Percentiles rank a stretch among this genome's conserved stretches.
phyloP scores from a whole-genome alignment of 2,113 vertebrate species.

The Oryzias woworae region DNA sequence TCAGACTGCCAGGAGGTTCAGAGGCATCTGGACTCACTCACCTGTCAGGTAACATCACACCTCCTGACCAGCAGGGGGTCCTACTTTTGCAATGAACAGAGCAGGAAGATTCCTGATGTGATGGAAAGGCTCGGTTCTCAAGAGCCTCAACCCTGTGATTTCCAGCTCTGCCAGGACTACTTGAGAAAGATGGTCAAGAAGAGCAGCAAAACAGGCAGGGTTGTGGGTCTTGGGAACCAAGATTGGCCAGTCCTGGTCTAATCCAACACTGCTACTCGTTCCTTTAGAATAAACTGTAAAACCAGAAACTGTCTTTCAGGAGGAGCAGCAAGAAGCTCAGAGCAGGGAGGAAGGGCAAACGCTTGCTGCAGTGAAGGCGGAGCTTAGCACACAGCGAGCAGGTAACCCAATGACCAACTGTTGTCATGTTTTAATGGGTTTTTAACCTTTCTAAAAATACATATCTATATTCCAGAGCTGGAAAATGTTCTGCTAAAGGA shows the following conservation, averaged over 20 bases:
- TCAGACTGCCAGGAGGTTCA: slow-evolving; percentile 31
- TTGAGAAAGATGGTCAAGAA: too few relatives aligned
- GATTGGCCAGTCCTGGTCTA: too few relatives aligned
- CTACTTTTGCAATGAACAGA: neutral
- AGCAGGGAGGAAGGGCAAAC: slow-evolving; percentile 18
- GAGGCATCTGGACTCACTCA: slow-evolving; percentile 9
- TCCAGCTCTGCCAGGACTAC: too few relatives aligned
- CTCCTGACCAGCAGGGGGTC: neutral
- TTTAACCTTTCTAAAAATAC: neutral
- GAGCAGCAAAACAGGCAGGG: too few relatives aligned
- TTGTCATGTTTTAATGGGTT: too few relatives aligned
- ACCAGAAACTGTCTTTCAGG: neutral
- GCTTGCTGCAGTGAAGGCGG: slow-evolving; percentile 17
- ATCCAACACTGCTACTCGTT: too few relatives aligned
- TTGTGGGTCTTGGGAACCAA: too few relatives aligned
- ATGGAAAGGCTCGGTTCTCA: too few relatives aligned
- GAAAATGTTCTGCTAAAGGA: slow-evolving; percentile 36
- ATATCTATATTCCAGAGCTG: slow-evolving; percentile 31
- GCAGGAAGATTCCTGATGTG: slow-evolving; percentile 1
- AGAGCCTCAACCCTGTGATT: too few relatives aligned
- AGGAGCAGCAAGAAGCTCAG: slow-evolving; percentile 40
- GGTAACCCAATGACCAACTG: slow-evolving; percentile 9
- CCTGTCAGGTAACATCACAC: slow-evolving; percentile 27
- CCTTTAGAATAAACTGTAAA: too few relatives aligned
- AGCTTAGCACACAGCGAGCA: slow-evolving; percentile 21